Base-by-base conservation (phyloP, 2,797 vertebrate species). In the Hozukius guyotensis region DNA sequence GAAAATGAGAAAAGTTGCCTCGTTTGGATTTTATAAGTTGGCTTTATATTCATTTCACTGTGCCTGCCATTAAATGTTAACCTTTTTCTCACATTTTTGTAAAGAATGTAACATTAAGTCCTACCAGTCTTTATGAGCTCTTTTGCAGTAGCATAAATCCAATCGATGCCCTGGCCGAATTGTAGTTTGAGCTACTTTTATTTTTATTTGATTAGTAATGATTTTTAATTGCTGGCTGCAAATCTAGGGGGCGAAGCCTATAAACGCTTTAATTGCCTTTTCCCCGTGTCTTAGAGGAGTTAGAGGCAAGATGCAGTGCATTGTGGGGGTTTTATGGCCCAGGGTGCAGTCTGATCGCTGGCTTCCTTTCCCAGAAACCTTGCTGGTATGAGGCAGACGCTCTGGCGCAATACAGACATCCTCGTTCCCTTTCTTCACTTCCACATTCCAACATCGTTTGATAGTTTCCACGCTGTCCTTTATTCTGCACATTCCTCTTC, bases 181-280 rank as follows among this genome's bases (percentile, higher is more conserved):
- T 85, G 82, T 91, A 91, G 85, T 92, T 92, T 89, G 70, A 92
- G 88, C 83, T 89, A 88, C 89, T 94, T 95, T 92, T 91, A 93
- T 94, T 95, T 95, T 95, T 93, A 95, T 95, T 95, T 95, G 93
- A 96, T 95, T 94, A 93, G 93, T 93, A 95, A 95, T 93, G 92
- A 95, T 95, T 95, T 95, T 96, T 94, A 95, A 95, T 96, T 94
- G 92, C 92, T 64, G 84, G 88, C 91, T 92, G 88, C 90, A 94
- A 94, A 95, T 95, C 89, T 89, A 80, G 82, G 89, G 87, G 89
- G 90, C 74, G 81, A 93, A 91, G 80, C 91, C 92, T 94, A 93
- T 96, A 93, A 95, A 95, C 46, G 73, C 71, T 94, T 94, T 95
- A 96, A 96, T 94, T 93, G 93, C 89, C 77, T 90, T 93, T 88